Evolutionary conservation across 2,113 vertebrate genomes (phyloP).

Genomic region (Lepus timidus): DNA sequence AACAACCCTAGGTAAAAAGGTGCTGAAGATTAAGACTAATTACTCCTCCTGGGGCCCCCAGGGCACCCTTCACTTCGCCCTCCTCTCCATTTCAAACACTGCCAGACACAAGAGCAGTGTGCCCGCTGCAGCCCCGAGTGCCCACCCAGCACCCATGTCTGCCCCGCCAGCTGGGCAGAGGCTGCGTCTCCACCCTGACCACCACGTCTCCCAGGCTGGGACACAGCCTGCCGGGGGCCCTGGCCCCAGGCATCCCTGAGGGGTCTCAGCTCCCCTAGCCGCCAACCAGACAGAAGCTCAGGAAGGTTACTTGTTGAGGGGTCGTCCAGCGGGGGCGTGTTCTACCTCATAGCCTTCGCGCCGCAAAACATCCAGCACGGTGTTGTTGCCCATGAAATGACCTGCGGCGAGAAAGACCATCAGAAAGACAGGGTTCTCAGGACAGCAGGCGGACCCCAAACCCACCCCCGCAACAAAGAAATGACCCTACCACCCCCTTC

Average conservation of each 20-base stretch:
- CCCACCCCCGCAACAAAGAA: not conserved
- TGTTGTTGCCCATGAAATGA: conserved; percentile 96
- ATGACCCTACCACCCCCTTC: not conserved
- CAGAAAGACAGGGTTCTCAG: conserved; percentile 36
- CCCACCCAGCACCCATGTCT: fast-evolving
- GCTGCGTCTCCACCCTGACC: not conserved
- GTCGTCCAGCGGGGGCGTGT: conserved; percentile 92
- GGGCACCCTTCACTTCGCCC: not conserved
- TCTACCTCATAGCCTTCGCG: conserved; percentile 93
- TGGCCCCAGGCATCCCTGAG: not conserved
- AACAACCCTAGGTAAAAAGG: not conserved
- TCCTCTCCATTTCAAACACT: not conserved
- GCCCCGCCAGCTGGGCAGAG: not conserved
- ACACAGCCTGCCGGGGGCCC: not conserved
- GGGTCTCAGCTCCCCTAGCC: not conserved
- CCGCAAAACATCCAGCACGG: conserved; percentile 94
- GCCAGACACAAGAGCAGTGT: not conserved
- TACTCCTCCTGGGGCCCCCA: not conserved
- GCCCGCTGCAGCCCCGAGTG: not conserved
- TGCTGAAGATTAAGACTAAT: not conserved
- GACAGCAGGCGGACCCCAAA: not conserved
- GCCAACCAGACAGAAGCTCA: conserved; percentile 61
- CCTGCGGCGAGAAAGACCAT: conserved; percentile 87
- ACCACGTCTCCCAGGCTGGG: not conserved
- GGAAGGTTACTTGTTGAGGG: conserved; percentile 90